A percentile compares a stretch with the other conserved stretches of the same genome.
Conservation (phyloP, 2,888 invertebrate species). For the Leptinotarsa juncta region DNA sequence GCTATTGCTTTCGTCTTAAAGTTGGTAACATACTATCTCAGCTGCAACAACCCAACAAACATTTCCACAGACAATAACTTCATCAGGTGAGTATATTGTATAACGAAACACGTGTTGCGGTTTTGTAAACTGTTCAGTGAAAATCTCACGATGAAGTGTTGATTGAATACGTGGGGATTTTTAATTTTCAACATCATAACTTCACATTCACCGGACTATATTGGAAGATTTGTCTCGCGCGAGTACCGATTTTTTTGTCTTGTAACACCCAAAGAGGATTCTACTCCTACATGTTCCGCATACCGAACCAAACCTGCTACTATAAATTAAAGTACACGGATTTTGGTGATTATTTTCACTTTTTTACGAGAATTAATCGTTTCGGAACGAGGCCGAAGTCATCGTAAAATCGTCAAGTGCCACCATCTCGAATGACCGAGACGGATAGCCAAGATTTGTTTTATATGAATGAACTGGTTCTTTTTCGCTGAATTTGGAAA, state of each 20-base stretch:
- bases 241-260: conserved; percentile 24
- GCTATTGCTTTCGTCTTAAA: too few species aligned
- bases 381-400: conserved; percentile 9
- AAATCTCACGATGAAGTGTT: too few species aligned
- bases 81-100: too few species aligned
- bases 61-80: too few species aligned
- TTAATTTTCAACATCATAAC: too few species aligned
- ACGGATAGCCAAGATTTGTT: neutral
- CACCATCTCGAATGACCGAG: neutral
- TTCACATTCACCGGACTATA: conserved; percentile 1
- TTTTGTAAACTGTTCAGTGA: too few species aligned
- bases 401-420: conserved; percentile 14
- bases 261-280: conserved; percentile 25
- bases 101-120: too few species aligned
- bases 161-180: too few species aligned
- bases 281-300: conserved; percentile 42
- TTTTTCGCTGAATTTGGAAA: too few species aligned
- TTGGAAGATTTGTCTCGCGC: conserved; percentile 24
- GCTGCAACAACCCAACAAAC: too few species aligned
- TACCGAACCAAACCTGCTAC: conserved; percentile 34
- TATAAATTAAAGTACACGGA: conserved; percentile 40
- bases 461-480: neutral
- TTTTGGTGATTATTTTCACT: conserved; percentile 24
- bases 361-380: conserved; percentile 17
- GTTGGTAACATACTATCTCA: too few species aligned